These are phyloP conservation scores for Drosophila rellima DNA, from an alignment of 2,888 invertebrate genomes.

Conservation along the genomic window DNA sequence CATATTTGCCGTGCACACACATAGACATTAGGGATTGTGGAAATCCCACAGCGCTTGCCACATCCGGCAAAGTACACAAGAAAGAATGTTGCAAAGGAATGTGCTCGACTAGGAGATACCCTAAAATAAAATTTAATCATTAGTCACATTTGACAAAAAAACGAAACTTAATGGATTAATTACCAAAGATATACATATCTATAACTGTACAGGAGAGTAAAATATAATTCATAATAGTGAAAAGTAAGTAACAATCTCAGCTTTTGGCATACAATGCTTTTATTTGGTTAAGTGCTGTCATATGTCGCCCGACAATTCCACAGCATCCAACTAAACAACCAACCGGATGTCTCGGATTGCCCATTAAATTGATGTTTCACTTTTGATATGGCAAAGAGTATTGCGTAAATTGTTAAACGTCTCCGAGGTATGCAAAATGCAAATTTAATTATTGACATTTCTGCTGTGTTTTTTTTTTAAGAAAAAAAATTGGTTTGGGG, in stretches of 20 bases:
- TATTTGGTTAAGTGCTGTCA: constrained; percentile 66
- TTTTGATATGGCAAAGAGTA: constrained; percentile 32
- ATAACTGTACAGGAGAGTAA: background rate
- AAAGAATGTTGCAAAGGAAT: background rate
- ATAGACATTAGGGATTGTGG: constrained; percentile 45
- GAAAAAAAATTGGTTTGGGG: background rate
- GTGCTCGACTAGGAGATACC: constrained; percentile 8
- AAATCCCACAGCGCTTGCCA: constrained; percentile 49
- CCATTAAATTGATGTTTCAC: constrained; percentile 56
- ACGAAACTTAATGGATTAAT: background rate
- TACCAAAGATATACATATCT: no score
- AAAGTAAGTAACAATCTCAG: constrained; percentile 1
- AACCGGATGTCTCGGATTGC: constrained; percentile 39
- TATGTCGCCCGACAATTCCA: constrained; percentile 54
- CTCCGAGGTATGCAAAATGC: constrained; percentile 44
- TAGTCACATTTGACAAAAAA: background rate
- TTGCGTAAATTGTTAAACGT: constrained; percentile 20
- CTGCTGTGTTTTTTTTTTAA: constrained; percentile 5
- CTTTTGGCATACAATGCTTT: constrained; percentile 13
- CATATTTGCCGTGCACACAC: constrained; percentile 8
- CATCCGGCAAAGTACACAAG: constrained; percentile 36
- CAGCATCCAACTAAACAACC: background rate
- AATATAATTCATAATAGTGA: constrained; percentile 3
- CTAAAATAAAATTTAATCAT: background rate
- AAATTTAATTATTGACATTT: constrained; percentile 57